phyloP scores from a whole-genome alignment of 2,888 invertebrate genomes.

The Habrosyne pyritoides region DNA sequence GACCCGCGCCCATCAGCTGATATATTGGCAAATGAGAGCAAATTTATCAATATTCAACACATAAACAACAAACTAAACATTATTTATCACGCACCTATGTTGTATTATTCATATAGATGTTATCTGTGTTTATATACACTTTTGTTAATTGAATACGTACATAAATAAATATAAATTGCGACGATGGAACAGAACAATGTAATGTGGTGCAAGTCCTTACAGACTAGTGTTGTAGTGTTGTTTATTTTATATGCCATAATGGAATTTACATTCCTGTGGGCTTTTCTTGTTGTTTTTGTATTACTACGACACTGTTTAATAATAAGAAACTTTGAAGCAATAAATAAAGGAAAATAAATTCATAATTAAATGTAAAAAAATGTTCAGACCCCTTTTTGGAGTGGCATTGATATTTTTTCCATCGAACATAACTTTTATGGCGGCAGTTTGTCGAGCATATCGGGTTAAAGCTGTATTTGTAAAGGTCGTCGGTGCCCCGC shows the following conservation, averaged over 20 bases:
- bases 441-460: constrained; percentile 69
- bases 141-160: not conserved
- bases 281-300: too few relatives aligned
- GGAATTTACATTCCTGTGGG: too few relatives aligned
- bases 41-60: constrained; percentile 24
- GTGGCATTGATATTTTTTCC: constrained; percentile 48
- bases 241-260: not conserved
- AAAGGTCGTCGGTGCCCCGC: constrained; percentile 66
- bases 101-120: constrained; percentile 2
- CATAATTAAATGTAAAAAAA: not conserved
- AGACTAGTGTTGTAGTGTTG: not conserved
- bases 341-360: not conserved
- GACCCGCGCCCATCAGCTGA: constrained; percentile 64
- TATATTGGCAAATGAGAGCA: constrained; percentile 50
- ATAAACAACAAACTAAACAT: constrained; percentile 17
- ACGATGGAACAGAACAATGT: not conserved
- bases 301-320: not conserved
- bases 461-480: constrained; percentile 63
- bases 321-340: not conserved
- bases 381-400: constrained; percentile 11
- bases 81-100: not conserved
- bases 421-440: constrained; percentile 54
- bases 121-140: constrained; percentile 3
- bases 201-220: not conserved
- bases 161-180: not conserved